Conservation (phyloP, 1,140 invertebrate species). For the Cydia strobilella region DNA sequence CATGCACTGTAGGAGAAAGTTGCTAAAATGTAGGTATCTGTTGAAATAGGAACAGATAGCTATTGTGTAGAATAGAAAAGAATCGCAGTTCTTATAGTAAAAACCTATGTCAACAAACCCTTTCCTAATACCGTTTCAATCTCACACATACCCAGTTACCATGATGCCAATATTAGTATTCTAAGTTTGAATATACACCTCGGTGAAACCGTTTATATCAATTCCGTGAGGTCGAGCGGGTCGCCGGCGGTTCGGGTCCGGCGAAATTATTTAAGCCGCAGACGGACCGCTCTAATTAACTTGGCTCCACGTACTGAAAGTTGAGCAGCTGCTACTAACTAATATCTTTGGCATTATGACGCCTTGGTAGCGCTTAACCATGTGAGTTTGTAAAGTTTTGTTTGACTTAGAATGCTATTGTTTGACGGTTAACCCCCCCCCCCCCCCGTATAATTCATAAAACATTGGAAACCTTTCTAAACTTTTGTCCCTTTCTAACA, state of each 20-base stretch:
- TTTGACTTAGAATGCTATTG: not conserved
- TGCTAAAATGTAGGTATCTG: too few relatives aligned
- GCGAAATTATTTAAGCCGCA: conserved; percentile 65
- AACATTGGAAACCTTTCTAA: too few relatives aligned
- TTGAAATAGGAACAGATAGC: too few relatives aligned
- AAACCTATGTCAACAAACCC: too few relatives aligned
- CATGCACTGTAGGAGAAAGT: too few relatives aligned
- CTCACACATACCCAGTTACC: conserved; percentile 4
- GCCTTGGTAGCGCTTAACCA: conserved; percentile 40
- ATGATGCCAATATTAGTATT: conserved; percentile 30
- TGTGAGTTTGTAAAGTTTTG: not conserved
- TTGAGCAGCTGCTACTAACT: conserved; percentile 57
- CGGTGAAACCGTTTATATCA: conserved; percentile 57
- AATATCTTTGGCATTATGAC: conserved; percentile 45
- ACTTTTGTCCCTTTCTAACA: too few relatives aligned
- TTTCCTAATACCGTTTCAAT: too few relatives aligned
- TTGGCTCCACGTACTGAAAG: conserved; percentile 54
- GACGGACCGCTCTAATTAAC: conserved; percentile 66
- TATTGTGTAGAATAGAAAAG: too few relatives aligned
- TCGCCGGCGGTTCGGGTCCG: conserved; percentile 39
- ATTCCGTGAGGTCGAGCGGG: conserved; percentile 51
- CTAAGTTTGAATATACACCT: not conserved
- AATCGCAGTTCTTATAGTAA: too few relatives aligned
- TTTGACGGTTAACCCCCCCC: not conserved
- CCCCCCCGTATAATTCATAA: too few relatives aligned